A percentile compares a stretch with the other conserved stretches of the same genome.
Evolutionary conservation across 2,888 invertebrate genomes (phyloP).

Genomic region (Seira sanloemensis): DNA sequence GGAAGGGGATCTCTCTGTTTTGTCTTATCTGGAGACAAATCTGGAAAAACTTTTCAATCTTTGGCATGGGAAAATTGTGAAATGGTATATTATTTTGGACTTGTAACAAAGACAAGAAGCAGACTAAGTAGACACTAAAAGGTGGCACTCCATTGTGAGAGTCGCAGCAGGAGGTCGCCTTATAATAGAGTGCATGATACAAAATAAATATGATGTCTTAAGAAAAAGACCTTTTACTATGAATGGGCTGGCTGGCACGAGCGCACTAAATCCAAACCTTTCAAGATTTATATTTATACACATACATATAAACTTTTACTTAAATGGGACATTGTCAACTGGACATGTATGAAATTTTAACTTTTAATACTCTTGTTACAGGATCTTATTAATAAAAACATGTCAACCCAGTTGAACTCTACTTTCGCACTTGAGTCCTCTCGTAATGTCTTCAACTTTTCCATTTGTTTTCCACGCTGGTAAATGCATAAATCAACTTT

Average conservation of each 20-base stretch:
- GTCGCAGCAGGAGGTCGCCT: conserved; percentile 43
- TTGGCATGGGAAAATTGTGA: conserved; percentile 19
- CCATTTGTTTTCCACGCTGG: not conserved
- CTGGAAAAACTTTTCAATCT: conserved; percentile 22
- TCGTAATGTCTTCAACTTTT: not conserved
- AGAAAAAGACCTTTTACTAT: too few species aligned
- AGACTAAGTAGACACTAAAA: not conserved
- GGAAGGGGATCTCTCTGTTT: conserved; percentile 29
- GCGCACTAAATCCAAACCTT: not conserved
- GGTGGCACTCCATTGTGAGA: conserved; percentile 26
- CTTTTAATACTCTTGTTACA: too few species aligned
- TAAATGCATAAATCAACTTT: conserved; percentile 23
- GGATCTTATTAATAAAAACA: too few species aligned
- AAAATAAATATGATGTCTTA: not conserved
- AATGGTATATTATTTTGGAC: too few species aligned
- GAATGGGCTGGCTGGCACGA: conserved; percentile 27
- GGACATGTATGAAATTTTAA: too few species aligned
- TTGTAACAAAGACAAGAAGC: not conserved
- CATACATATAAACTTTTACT: conserved; percentile 24
- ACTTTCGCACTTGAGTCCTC: not conserved
- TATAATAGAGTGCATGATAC: conserved; percentile 6
- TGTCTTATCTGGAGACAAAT: conserved; percentile 45
- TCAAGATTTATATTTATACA: conserved; percentile 19
- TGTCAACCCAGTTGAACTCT: not conserved
- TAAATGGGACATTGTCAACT: too few species aligned